A percentile compares a stretch with the other conserved stretches of the same genome.
Evolutionary conservation across 2,888 invertebrate species (phyloP).

Genomic region (Pseudococcus viburni): DNA sequence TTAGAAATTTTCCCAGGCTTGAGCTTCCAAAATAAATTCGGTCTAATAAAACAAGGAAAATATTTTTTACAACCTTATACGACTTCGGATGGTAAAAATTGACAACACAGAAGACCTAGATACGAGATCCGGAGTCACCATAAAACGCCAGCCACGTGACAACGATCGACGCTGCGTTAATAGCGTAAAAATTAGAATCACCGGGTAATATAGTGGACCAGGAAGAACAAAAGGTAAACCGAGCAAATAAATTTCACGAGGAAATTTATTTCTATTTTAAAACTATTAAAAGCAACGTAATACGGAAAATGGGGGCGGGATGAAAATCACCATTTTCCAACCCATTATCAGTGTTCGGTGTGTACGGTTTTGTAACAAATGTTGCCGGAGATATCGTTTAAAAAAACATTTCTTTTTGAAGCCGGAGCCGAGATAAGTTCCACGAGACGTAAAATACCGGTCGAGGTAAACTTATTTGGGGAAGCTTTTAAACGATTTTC

Average conservation of each 20-base stretch:
- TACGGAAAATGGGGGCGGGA: not conserved
- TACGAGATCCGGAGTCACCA: not conserved
- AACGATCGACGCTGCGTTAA: not conserved
- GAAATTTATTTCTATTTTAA: constrained; percentile 26
- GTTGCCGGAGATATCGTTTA: constrained; percentile 2
- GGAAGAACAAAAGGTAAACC: constrained; percentile 18
- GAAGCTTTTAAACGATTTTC: constrained; percentile 37
- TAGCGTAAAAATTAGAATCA: not conserved
- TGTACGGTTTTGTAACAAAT: constrained; percentile 24
- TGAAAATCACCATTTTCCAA: constrained; percentile 18
- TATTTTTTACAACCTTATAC: not conserved
- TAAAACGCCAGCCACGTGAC: not conserved
- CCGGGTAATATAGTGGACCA: not conserved
- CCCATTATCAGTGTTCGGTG: not conserved
- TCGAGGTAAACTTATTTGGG: constrained; percentile 19
- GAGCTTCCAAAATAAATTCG: not conserved
- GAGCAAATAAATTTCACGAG: not conserved
- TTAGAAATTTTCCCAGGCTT: not conserved
- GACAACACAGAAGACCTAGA: not conserved
- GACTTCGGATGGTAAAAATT: constrained; percentile 13
- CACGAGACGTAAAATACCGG: not conserved
- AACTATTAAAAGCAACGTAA: constrained; percentile 16
- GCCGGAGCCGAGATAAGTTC: not conserved
- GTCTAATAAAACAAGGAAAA: not conserved
- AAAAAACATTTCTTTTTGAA: constrained; percentile 32